Conservation (phyloP, 2,888 invertebrate species). For the Rhagophthalmus giganteus region DNA sequence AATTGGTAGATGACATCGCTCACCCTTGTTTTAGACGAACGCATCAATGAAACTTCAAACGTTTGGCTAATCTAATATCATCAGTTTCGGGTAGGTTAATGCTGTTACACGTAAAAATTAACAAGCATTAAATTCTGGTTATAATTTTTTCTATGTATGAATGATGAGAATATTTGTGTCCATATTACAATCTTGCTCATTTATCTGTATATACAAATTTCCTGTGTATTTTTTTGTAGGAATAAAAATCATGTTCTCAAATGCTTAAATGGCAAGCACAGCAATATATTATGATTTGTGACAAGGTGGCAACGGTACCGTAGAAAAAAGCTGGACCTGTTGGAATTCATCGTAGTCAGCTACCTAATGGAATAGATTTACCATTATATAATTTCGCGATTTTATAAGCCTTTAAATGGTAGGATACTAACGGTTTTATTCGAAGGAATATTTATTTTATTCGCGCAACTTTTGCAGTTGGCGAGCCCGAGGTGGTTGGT, state of each 20-base stretch:
- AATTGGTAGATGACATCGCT: too few species aligned
- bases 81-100: background rate
- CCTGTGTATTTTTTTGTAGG: conserved; percentile 14
- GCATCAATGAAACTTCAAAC: too few species aligned
- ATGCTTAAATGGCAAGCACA: conserved; percentile 20
- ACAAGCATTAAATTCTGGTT: background rate
- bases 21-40: too few species aligned
- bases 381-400: conserved; percentile 15
- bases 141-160: background rate
- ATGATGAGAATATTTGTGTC: background rate
- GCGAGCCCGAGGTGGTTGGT: too few species aligned
- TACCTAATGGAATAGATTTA: conserved; percentile 15
- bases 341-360: conserved; percentile 15
- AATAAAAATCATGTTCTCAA: conserved; percentile 18
- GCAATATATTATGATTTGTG: conserved; percentile 25
- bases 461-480: too few species aligned
- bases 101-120: background rate
- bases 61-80: background rate
- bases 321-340: conserved; percentile 22
- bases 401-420: conserved; percentile 15
- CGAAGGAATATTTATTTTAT: too few species aligned
- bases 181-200: background rate
- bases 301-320: conserved; percentile 23
- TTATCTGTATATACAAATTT: background rate
- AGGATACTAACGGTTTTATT: conserved; percentile 11